Base-by-base conservation (phyloP, 1,140 invertebrate genomes). In the Chlorops oryzae region DNA sequence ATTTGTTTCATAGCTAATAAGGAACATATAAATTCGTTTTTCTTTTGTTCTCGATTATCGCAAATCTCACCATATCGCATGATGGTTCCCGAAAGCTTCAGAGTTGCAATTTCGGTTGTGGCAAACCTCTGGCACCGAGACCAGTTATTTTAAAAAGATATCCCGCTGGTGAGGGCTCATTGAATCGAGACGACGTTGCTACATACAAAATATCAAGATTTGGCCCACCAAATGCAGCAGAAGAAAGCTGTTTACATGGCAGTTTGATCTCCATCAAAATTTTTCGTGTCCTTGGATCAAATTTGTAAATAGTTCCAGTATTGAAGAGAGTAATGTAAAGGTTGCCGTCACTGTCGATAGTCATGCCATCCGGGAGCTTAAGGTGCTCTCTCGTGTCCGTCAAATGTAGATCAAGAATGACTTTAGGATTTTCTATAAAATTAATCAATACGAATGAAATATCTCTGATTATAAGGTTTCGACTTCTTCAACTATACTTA, bases 231-330 rank as follows among this genome's bases (percentile, higher is more conserved):
- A 86, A 92, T 39, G 82, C 80, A 0, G 79, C 81, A 0, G 87
- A 89, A 0, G 88, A 90, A 4, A 88, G 80, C 61, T 86, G 81
- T 44, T 77, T 75, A 2, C 82, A 81, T 7, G 88, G 88, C 39
- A 70, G 51, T 42, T 66, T 66, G 34, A 71, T 71, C 52, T 69
- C 63, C 40, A 67, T 50, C 42, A 67, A 42, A 15, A 69, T 50
- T 48, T 71, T 58, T 38, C 68, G 65, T 40, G 52, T 71, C 67
- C 40, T 65, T 48, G 70, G 70, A 24, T 72, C 57, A 5, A 72
- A 47, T 55, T 71, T 71, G 50, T 42, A 67, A 47, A 70, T 61
- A 62, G 71, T 74, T 54, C 63, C 63, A 2, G 81, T 83, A 41
- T 78, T 77, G 60, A 81, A 86, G 56, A 79, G 78, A 51, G 84